These are phyloP conservation scores for Pteronotus mesoamericanus DNA, from an alignment of 2,797 vertebrate species.

Conservation along the genomic window DNA sequence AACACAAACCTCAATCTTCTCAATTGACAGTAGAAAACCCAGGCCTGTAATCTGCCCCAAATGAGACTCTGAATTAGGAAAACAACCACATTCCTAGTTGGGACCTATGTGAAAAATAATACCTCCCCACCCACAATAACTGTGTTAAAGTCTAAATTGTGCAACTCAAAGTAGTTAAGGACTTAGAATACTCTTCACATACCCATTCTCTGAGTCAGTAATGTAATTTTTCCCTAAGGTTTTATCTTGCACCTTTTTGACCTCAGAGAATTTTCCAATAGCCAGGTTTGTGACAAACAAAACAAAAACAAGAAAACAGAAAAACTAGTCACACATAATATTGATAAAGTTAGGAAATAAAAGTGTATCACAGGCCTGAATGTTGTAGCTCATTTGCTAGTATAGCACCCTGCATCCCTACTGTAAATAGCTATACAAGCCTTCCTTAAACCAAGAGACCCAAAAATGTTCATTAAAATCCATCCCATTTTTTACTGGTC, in stretches of 20 bases:
- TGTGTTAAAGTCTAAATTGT: not conserved
- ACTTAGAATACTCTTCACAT: not conserved
- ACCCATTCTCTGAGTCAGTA: not conserved
- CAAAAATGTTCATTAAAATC: not conserved
- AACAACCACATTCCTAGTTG: not conserved
- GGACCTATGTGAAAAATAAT: not conserved
- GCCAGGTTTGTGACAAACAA: not conserved
- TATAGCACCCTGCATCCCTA: not conserved
- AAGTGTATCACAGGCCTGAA: not conserved
- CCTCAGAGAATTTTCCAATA: slow-evolving; percentile 27
- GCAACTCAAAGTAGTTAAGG: not conserved
- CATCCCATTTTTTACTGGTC: not conserved
- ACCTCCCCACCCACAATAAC: too few species aligned
- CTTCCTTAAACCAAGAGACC: not conserved
- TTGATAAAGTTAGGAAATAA: not conserved
- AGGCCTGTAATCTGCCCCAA: not conserved
- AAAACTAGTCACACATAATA: not conserved
- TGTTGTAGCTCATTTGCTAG: not conserved
- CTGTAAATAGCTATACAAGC: not conserved
- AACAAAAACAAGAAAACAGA: not conserved
- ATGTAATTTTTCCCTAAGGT: slow-evolving; percentile 4
- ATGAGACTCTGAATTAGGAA: not conserved
- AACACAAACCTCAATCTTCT: not conserved
- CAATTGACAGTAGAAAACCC: not conserved
- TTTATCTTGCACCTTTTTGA: slow-evolving; percentile 32